phyloP scores from a whole-genome alignment of 2,888 invertebrate species.

The Phortica okadai region DNA sequence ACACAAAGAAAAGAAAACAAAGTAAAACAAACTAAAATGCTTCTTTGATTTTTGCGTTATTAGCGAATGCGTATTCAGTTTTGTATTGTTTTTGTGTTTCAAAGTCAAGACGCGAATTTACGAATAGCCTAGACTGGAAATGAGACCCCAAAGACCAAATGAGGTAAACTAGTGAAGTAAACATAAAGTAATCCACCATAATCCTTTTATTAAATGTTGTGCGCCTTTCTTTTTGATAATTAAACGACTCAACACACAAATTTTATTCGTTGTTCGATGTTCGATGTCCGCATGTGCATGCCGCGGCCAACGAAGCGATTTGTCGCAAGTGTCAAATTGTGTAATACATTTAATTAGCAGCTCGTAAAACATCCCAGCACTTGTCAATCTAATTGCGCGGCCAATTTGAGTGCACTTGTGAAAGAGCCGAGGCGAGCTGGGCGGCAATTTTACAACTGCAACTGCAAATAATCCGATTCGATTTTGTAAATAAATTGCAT shows the following conservation, averaged over 20 bases:
- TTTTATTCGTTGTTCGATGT: slow-evolving; percentile 30
- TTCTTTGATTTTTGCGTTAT: slow-evolving; percentile 60
- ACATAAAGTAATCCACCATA: slow-evolving; percentile 49
- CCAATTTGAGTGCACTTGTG: background rate
- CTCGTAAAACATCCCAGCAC: slow-evolving; percentile 59
- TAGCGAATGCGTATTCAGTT: slow-evolving; percentile 45
- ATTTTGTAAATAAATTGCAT: slow-evolving; percentile 18
- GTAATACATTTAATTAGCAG: slow-evolving; percentile 64
- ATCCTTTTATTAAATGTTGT: slow-evolving; percentile 59
- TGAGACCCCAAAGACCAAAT: slow-evolving; percentile 16
- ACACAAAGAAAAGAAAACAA: slow-evolving; percentile 16
- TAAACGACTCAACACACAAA: background rate
- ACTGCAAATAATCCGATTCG: slow-evolving; percentile 32
- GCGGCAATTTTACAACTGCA: slow-evolving; percentile 8
- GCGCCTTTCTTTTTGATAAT: slow-evolving; percentile 29
- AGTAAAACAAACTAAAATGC: slow-evolving; percentile 46
- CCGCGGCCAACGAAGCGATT: slow-evolving; percentile 37
- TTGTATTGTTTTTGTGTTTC: slow-evolving; percentile 1
- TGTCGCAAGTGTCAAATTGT: slow-evolving; percentile 50
- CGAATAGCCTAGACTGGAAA: slow-evolving; percentile 31
- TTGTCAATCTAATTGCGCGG: slow-evolving; percentile 53
- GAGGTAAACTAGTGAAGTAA: slow-evolving; percentile 17
- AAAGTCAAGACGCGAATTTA: slow-evolving; percentile 26
- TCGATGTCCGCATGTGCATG: slow-evolving; percentile 62
- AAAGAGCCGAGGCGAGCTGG: background rate